Percentiles rank a stretch among this genome's conserved stretches.
Conservation (phyloP, 1,140 invertebrate species). For the Dendrolimus punctatus region DNA sequence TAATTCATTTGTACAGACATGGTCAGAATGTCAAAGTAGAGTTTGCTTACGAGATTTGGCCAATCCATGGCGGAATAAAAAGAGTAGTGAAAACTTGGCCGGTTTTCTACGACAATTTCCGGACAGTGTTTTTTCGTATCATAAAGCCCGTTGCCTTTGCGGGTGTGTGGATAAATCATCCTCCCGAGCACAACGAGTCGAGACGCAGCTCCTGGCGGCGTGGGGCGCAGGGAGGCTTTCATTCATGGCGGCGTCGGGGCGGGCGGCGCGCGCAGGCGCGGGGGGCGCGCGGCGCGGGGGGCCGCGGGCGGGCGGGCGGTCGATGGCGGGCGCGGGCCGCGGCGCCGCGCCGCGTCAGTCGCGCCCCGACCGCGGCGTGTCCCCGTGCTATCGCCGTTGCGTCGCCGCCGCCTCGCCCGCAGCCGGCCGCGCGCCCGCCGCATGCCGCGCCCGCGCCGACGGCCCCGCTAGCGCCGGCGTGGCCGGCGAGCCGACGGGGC, state of each 20-base stretch:
- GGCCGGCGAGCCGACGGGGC: slow-evolving; percentile 38
- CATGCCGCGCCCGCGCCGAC: slow-evolving; percentile 46
- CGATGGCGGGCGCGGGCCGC: slow-evolving; percentile 12
- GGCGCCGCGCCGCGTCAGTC: slow-evolving; percentile 29
- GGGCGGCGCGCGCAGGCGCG: slow-evolving; percentile 16
- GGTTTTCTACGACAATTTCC: no score
- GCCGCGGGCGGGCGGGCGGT: slow-evolving; percentile 17
- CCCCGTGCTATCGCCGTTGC: slow-evolving; percentile 23
- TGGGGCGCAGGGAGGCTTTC: slow-evolving; percentile 5
- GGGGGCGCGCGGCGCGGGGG: slow-evolving; percentile 15
- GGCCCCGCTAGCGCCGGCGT: slow-evolving; percentile 43
- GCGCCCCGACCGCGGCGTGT: slow-evolving; percentile 36
- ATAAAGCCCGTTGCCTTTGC: no score
- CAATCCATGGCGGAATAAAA: no score
- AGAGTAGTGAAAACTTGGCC: no score
- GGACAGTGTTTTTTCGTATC: no score
- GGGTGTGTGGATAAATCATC: no score
- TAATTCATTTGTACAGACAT: no score
- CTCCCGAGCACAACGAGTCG: no score
- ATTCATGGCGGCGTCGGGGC: neutral
- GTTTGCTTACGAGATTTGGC: no score
- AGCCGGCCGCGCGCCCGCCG: slow-evolving; percentile 27
- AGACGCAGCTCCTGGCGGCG: slow-evolving; percentile 1
- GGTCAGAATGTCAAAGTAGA: no score
- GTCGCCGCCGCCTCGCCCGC: slow-evolving; percentile 18